Evolutionary conservation across 2,113 vertebrate species (phyloP).

Genomic region (Nyctereutes procyonoides): DNA sequence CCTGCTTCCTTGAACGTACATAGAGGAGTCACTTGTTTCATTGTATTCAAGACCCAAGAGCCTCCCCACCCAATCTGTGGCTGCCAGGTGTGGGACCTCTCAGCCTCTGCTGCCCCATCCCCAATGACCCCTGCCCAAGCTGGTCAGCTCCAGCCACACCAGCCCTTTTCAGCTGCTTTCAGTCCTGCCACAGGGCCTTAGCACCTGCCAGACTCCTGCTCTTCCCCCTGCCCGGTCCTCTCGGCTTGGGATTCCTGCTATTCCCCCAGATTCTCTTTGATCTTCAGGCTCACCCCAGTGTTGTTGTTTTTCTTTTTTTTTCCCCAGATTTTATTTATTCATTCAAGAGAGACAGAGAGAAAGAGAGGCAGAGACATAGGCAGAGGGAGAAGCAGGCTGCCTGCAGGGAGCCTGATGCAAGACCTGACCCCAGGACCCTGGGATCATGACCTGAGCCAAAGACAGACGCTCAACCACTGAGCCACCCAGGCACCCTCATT

Average conservation of each 20-base stretch:
- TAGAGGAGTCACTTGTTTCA: not conserved
- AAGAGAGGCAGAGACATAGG: too few species aligned
- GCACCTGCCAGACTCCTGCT: not conserved
- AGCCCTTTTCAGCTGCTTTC: not conserved
- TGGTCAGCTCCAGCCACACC: too few species aligned
- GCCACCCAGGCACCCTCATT: too few species aligned
- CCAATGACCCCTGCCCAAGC: not conserved
- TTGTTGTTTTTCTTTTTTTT: too few species aligned
- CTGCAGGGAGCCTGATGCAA: too few species aligned
- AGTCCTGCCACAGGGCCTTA: not conserved
- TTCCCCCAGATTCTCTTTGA: not conserved
- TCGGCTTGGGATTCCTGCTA: not conserved
- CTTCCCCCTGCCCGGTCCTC: not conserved
- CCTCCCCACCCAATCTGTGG: not conserved
- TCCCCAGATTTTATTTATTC: not conserved
- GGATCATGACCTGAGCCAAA: too few species aligned
- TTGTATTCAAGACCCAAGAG: not conserved
- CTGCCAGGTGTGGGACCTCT: not conserved
- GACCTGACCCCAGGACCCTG: too few species aligned
- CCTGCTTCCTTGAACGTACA: not conserved
- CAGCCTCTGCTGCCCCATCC: rapidly evolving
- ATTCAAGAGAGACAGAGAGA: not conserved
- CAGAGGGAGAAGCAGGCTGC: too few species aligned
- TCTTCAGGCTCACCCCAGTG: not conserved
- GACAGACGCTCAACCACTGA: too few species aligned